Conservation (phyloP, 2,888 invertebrate genomes). For the Diaphora mendica region DNA sequence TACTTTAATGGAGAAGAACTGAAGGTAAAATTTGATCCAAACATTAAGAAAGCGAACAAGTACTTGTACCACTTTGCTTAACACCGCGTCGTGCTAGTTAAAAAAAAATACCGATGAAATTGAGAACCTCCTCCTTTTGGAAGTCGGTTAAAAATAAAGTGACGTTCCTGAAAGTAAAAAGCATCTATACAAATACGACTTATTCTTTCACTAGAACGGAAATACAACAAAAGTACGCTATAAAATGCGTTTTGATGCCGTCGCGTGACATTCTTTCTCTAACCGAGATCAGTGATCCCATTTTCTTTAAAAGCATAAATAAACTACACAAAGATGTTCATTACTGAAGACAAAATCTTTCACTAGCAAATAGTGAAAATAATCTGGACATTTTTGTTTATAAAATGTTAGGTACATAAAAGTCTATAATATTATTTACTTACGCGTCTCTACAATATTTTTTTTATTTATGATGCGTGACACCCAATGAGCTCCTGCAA, state of each 20-base stretch:
- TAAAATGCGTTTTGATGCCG: conserved; percentile 20
- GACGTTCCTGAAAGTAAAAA: background rate
- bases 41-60: background rate
- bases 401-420: background rate
- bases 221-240: conserved; percentile 14
- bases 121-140: no score
- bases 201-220: conserved; percentile 3
- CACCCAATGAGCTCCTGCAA: background rate
- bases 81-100: background rate
- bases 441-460: background rate
- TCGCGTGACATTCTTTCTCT: conserved; percentile 18
- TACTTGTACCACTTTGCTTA: background rate
- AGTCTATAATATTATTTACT: background rate
- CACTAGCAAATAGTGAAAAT: conserved; percentile 1
- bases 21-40: background rate
- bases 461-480: background rate
- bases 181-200: background rate
- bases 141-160: no score
- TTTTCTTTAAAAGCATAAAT: conserved; percentile 11
- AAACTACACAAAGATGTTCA: conserved; percentile 1
- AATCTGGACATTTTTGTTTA: no score
- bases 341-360: conserved; percentile 1
- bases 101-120: no score
- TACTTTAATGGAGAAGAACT: background rate
- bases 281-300: conserved; percentile 14